Conservation (phyloP, 2,797 vertebrate species). For the Spatula versicolor region DNA sequence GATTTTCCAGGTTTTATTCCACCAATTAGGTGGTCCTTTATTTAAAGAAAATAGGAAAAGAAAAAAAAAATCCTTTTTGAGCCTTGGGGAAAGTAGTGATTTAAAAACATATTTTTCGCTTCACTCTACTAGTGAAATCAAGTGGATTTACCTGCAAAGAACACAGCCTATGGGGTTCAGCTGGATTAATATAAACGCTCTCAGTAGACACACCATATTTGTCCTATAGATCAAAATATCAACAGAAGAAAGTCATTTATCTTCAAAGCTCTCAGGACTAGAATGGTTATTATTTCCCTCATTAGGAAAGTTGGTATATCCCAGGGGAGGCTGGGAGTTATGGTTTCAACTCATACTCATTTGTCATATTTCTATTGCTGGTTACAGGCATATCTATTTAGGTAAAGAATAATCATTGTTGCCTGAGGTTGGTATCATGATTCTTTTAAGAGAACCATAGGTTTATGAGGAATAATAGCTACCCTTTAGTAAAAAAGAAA, state of each 20-base stretch:
- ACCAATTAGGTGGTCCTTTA: neutral
- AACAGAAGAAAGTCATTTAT: slow-evolving; percentile 35
- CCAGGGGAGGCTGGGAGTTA: neutral
- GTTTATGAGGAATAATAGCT: neutral
- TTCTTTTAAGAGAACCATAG: neutral
- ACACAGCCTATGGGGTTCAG: neutral
- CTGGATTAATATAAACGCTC: neutral
- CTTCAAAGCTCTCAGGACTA: neutral
- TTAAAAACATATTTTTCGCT: neutral
- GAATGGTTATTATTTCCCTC: slow-evolving; percentile 45
- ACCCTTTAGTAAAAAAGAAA: neutral
- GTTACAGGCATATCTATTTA: slow-evolving; percentile 33
- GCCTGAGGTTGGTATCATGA: neutral
- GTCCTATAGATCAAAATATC: slow-evolving; percentile 50
- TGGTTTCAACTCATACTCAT: slow-evolving; percentile 7
- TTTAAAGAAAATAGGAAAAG: neutral
- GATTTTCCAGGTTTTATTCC: neutral
- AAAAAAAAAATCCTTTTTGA: neutral
- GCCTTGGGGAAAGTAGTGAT: neutral
- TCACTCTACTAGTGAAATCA: neutral
- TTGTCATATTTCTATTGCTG: slow-evolving; percentile 48
- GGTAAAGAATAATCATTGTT: slow-evolving; percentile 24
- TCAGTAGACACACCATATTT: slow-evolving; percentile 13
- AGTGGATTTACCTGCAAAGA: neutral
- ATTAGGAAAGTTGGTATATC: slow-evolving; percentile 32